Evolutionary conservation across 2,113 vertebrate species (phyloP).

Genomic region (Tamias sibiricus): DNA sequence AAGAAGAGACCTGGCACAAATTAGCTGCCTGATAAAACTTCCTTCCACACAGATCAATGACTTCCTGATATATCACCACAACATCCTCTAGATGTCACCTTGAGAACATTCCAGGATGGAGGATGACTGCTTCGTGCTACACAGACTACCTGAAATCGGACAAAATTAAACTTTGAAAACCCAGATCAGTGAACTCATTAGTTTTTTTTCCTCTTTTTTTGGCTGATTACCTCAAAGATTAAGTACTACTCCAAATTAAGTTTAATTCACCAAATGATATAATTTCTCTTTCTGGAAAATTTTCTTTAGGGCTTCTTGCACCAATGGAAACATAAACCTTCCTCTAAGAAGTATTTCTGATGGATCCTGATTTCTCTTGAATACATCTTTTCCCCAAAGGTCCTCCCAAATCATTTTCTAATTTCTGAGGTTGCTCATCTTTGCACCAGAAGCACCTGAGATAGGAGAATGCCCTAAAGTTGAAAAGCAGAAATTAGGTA

Average conservation of each 20-base stretch:
- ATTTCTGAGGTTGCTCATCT: not conserved
- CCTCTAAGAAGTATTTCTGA: conserved; percentile 30
- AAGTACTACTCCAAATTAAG: conserved; percentile 37
- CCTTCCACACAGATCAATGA: conserved; percentile 42
- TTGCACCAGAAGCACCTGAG: conserved; percentile 17
- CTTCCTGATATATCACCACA: conserved; percentile 72
- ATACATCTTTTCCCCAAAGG: not conserved
- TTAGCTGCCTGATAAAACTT: not conserved
- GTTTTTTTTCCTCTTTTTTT: not conserved
- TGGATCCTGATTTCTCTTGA: not conserved
- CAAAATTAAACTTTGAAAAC: not conserved
- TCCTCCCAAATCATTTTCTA: not conserved
- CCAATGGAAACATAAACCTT: conserved; percentile 47
- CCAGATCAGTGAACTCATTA: not conserved
- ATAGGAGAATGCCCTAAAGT: not conserved
- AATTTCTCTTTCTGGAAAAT: not conserved
- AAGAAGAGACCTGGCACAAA: not conserved
- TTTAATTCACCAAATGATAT: conserved; percentile 39
- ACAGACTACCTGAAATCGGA: not conserved
- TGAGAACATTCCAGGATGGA: conserved; percentile 76
- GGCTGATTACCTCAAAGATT: conserved; percentile 47
- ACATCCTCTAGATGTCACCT: conserved; percentile 83
- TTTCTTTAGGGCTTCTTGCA: conserved; percentile 8
- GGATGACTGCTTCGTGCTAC: not conserved
- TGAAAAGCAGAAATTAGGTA: conserved; percentile 61